Evolutionary conservation across 2,113 vertebrate genomes (phyloP), one percentile per base, ranked within the genome.

Genomic region (Esox niger): DNA sequence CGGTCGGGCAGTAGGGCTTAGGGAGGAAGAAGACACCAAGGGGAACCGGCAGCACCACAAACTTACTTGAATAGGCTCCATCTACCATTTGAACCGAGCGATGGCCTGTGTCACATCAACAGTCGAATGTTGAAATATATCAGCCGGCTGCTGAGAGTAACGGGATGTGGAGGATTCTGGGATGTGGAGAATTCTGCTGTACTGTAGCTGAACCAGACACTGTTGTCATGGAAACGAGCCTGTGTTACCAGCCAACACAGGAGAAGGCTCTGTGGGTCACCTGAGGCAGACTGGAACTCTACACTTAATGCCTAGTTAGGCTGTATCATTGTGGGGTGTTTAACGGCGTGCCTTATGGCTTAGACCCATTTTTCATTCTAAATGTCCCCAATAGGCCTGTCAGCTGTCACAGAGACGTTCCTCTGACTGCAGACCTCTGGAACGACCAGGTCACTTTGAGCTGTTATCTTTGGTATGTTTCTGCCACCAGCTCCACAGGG

Each of bases 181-280:
- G 73, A 33, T 60, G 47, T 38, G 59, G 59, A 62, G 38, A 49
- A 56, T 30, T 62, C 29, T 56, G 73, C 71, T 78, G 60, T 57
- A 68, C 74, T 43, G 38, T 43, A 70, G 72, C 76, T 75, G 74
- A 80, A 75, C 70, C 11, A 43, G 62, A 66, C 76, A 17, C 29
- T 80, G 79, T 82, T 87, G 72, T 82, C 80, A 87, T 87, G 83
- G 87, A 82, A 89, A 87, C 82, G 58, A 57, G 68, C 66, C 73
- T 6, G 20, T 77, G 72, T 82, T 86, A 80, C 69, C 64, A 70
- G 69, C 64, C 29, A 75, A 81, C 77, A 78, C 66, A 77, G 79
- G 58, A 27, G 66, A 80, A 66, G 66, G 64, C 69, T 76, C 6
- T 33, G 63, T 76, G 69, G 58, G 68, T 70, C 26, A 23, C 71